These are phyloP conservation scores for Aurelia aurita DNA, from an alignment of 30 jellyfish, hydroid and myxozoan genomes.

Conservation along the genomic window DNA sequence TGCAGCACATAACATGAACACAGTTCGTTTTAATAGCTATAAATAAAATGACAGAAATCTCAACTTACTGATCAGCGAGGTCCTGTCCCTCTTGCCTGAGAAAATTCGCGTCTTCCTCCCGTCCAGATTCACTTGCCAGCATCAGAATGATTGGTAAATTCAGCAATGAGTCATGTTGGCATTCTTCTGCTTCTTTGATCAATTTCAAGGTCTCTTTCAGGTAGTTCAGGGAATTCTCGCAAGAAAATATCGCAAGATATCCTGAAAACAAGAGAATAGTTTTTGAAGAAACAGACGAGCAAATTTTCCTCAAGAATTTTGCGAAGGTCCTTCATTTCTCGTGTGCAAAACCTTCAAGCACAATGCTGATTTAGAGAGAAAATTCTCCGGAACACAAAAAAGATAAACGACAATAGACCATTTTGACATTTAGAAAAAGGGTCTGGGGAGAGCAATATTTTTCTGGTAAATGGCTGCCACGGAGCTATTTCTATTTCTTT, in stretches of 20 bases:
- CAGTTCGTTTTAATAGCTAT: neutral
- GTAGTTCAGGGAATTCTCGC: conserved; percentile 77
- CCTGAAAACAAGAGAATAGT: conserved; percentile 42
- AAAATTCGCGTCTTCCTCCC: conserved; percentile 76
- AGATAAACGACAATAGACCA: too few relatives aligned
- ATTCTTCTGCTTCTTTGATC: conserved; percentile 68
- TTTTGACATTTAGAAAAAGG: too few relatives aligned
- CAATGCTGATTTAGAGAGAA: too few relatives aligned
- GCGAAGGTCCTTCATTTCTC: too few relatives aligned
- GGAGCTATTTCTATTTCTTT: too few relatives aligned
- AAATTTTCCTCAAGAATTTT: too few relatives aligned
- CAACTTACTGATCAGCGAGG: conserved; percentile 87
- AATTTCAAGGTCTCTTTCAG: conserved; percentile 58
- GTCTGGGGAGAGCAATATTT: too few relatives aligned
- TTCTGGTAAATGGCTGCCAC: too few relatives aligned
- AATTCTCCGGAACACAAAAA: too few relatives aligned
- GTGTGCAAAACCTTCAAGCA: too few relatives aligned
- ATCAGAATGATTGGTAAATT: conserved; percentile 79
- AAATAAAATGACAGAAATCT: neutral
- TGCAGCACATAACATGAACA: neutral
- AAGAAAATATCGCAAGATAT: conserved; percentile 90
- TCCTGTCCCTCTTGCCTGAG: conserved; percentile 82
- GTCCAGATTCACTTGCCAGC: conserved; percentile 89
- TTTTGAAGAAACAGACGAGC: too few relatives aligned
- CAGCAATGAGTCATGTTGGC: conserved; percentile 47